phyloP scores from a whole-genome alignment of 2,113 vertebrate species.

The Caranx ignobilis region DNA sequence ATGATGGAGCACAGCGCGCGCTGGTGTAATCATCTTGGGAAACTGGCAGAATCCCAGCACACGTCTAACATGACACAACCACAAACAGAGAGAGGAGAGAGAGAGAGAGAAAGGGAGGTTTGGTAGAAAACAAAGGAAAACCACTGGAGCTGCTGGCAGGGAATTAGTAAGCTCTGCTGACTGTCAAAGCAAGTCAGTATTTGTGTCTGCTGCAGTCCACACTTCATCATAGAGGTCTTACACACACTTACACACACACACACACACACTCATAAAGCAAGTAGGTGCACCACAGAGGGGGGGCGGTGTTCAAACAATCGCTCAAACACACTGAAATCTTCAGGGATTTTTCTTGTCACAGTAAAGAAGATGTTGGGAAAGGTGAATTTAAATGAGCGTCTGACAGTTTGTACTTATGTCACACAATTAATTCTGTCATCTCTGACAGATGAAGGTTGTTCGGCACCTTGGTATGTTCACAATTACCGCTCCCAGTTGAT shows the following conservation, averaged over 20 bases:
- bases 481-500: neutral
- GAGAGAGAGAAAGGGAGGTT: neutral
- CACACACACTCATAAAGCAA: neutral
- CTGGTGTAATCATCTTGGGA: slow-evolving; percentile 59
- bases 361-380: slow-evolving; percentile 3
- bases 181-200: slow-evolving; percentile 52
- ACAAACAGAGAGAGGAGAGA: slow-evolving; percentile 35
- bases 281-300: neutral
- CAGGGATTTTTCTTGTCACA: slow-evolving; percentile 3
- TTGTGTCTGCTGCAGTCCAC: slow-evolving; percentile 23
- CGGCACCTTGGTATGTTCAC: slow-evolving; percentile 62
- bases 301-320: slow-evolving; percentile 1
- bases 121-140: slow-evolving; percentile 46
- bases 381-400: neutral
- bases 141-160: slow-evolving; percentile 45
- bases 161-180: slow-evolving; percentile 50
- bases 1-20: slow-evolving; percentile 36
- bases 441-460: slow-evolving; percentile 3
- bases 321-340: slow-evolving; percentile 4
- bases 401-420: neutral
- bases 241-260: slow-evolving; percentile 8
- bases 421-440: neutral
- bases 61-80: slow-evolving; percentile 31
- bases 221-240: slow-evolving; percentile 15
- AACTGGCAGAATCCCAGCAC: slow-evolving; percentile 49